Conservation (phyloP, 2,113 vertebrate species). For the Bostrychus sinensis region DNA sequence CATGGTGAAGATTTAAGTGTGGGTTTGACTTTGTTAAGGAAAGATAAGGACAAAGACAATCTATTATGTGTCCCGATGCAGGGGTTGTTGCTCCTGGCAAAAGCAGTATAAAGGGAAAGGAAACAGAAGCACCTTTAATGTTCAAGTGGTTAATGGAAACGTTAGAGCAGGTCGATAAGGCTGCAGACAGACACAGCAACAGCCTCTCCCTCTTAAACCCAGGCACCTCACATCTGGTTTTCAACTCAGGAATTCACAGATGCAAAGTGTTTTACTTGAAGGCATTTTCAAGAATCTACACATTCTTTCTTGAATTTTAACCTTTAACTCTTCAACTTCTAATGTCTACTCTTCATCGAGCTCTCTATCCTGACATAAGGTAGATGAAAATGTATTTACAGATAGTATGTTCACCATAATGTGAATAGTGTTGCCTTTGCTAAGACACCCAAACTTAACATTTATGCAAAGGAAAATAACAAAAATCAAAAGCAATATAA, state of each 20-base stretch:
- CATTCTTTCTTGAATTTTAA: neutral
- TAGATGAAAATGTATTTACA: too few relatives aligned
- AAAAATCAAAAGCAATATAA: too few relatives aligned
- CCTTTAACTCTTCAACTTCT: neutral
- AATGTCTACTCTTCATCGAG: neutral
- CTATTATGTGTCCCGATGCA: slow-evolving; percentile 19
- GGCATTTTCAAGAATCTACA: slow-evolving; percentile 14
- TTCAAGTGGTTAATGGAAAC: slow-evolving; percentile 58
- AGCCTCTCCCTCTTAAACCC: slow-evolving; percentile 19
- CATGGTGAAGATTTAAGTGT: slow-evolving; percentile 18
- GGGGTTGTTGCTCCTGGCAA: neutral
- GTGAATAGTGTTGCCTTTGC: neutral
- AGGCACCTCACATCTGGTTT: slow-evolving; percentile 42
- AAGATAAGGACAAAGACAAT: slow-evolving; percentile 30
- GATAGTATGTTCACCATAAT: too few relatives aligned
- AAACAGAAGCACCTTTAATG: slow-evolving; percentile 31
- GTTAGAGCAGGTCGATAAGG: slow-evolving; percentile 61
- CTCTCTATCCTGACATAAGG: too few relatives aligned
- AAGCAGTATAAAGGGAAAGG: slow-evolving; percentile 1
- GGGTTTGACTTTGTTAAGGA: slow-evolving; percentile 10
- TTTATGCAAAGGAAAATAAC: too few relatives aligned
- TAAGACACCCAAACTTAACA: neutral
- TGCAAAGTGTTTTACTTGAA: slow-evolving; percentile 30
- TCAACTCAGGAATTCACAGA: slow-evolving; percentile 44
- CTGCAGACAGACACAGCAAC: slow-evolving; percentile 48